Evolutionary conservation across 2,888 invertebrate species (phyloP).

Genomic region (Amphipyra berbera): DNA sequence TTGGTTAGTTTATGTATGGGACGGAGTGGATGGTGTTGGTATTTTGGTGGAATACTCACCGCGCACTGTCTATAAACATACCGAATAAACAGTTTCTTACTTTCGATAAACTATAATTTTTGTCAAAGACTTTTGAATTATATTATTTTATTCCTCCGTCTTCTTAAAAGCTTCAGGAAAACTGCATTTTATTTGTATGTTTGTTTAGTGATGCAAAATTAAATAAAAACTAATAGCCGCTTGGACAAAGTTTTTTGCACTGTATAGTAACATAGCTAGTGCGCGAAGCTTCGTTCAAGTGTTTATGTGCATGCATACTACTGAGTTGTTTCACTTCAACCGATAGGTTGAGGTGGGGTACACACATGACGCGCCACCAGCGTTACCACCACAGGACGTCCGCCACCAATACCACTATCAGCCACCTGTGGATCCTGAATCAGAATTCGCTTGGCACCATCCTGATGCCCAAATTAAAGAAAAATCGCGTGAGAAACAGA

Average conservation of each 20-base stretch:
- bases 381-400: conserved; percentile 71
- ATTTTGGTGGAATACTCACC: conserved; percentile 87
- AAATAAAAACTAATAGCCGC: conserved; percentile 70
- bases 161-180: conserved; percentile 15
- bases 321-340: conserved; percentile 85
- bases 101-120: background rate
- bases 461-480: conserved; percentile 72
- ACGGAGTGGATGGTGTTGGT: conserved; percentile 86
- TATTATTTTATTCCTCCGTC: conserved; percentile 8
- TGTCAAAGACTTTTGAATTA: background rate
- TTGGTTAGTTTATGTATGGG: conserved; percentile 71
- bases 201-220: conserved; percentile 70
- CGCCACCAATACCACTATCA: conserved; percentile 74
- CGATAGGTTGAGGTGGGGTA: conserved; percentile 82
- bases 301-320: conserved; percentile 82
- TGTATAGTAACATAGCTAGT: conserved; percentile 62
- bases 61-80: conserved; percentile 79
- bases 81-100: conserved; percentile 34
- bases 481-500: conserved; percentile 61
- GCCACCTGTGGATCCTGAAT: conserved; percentile 79
- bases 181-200: conserved; percentile 72
- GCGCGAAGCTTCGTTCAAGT: conserved; percentile 84
- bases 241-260: conserved; percentile 84
- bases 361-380: conserved; percentile 71
- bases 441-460: conserved; percentile 87